Conservation (phyloP, 2,888 invertebrate species). For the Dasypogon diadema region DNA sequence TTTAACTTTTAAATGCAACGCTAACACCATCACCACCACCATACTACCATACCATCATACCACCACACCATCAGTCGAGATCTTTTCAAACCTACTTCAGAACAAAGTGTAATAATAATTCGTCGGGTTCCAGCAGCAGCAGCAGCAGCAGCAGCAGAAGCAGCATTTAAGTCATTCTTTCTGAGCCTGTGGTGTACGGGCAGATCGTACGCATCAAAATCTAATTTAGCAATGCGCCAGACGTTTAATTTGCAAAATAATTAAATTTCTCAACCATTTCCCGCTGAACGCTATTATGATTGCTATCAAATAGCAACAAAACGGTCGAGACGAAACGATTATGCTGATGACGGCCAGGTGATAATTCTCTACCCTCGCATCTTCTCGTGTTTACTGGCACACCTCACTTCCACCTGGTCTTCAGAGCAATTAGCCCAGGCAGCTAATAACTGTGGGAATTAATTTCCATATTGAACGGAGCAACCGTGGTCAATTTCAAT, state of each 20-base stretch:
- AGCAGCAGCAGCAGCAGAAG: not conserved
- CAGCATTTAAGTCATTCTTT: not conserved
- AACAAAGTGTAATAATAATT: conserved; percentile 1
- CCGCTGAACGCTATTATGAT: not conserved
- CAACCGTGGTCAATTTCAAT: conserved; percentile 2
- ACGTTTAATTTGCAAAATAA: conserved; percentile 29
- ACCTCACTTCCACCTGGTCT: not conserved
- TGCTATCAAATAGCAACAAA: not conserved
- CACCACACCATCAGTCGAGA: not conserved
- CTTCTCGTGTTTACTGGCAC: not conserved
- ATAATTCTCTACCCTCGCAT: not conserved
- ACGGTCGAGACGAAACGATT: not conserved
- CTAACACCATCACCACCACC: not conserved
- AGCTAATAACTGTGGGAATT: conserved; percentile 27
- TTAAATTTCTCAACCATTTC: conserved; percentile 36
- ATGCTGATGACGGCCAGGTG: not conserved
- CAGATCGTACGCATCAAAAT: conserved; percentile 24
- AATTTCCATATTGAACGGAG: conserved; percentile 41
- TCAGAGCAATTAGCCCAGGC: conserved; percentile 5
- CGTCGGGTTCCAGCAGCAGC: not conserved
- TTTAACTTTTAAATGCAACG: not conserved
- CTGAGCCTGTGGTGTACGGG: not conserved
- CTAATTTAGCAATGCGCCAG: conserved; percentile 19
- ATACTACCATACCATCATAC: not conserved
- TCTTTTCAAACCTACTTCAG: not conserved